These are phyloP conservation scores for Conus ventricosus DNA, from an alignment of 1,140 invertebrate species.

Conservation along the genomic window DNA sequence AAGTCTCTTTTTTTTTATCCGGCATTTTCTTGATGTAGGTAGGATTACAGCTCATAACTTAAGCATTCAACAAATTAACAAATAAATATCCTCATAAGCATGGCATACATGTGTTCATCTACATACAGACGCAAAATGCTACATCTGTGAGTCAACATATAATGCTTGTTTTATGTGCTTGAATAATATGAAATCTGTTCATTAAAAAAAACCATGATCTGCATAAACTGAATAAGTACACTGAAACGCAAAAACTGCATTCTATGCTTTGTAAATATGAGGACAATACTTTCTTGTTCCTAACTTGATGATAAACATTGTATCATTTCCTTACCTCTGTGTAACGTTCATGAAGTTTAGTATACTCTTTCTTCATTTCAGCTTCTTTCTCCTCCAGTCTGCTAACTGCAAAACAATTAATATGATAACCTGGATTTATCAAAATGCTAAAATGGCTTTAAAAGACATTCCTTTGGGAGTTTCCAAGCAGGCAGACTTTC, in stretches of 20 bases:
- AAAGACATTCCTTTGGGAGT: no score
- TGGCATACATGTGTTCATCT: not conserved
- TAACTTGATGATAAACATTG: not conserved
- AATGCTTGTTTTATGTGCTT: no score
- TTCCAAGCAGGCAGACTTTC: no score
- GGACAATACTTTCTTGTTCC: not conserved
- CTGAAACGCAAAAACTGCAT: no score
- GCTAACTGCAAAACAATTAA: slow-evolving; percentile 77
- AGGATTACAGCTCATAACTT: no score
- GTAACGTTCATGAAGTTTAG: slow-evolving; percentile 90
- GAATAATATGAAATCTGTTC: no score
- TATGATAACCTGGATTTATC: not conserved
- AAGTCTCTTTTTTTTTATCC: no score
- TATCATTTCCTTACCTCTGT: slow-evolving; percentile 82
- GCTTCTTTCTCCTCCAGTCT: slow-evolving; percentile 89
- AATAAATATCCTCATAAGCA: not conserved
- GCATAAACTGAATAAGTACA: not conserved
- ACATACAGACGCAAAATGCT: not conserved
- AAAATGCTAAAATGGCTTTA: not conserved
- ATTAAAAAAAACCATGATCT: no score
- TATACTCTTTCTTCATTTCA: slow-evolving; percentile 87
- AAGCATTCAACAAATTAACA: not conserved
- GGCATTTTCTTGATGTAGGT: no score
- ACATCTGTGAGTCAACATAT: no score
- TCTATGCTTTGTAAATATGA: not conserved